A percentile compares a stretch with the other conserved stretches of the same genome.
phyloP scores from a whole-genome alignment of 1,140 invertebrate species.

The Orchesella cincta region DNA sequence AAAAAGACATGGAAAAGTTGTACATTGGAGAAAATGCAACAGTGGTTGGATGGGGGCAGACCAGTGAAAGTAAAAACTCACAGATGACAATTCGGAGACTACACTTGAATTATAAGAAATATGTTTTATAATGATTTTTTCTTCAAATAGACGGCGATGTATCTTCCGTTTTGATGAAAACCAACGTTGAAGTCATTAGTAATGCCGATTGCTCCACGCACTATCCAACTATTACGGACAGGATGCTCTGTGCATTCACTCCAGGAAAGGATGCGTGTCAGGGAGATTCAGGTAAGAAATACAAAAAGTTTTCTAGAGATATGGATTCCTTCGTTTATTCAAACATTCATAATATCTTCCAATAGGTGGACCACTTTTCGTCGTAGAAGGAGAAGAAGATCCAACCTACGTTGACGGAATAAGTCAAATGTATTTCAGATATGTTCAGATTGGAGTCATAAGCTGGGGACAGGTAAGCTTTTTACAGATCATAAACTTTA shows the following conservation, averaged over 20 bases:
- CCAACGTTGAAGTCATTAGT: slow-evolving; percentile 41
- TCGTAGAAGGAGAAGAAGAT: not conserved
- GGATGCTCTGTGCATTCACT: slow-evolving; percentile 46
- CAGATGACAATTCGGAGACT: not conserved
- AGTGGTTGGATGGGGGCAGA: slow-evolving; percentile 46
- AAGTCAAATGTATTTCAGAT: slow-evolving; percentile 29
- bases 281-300: slow-evolving; percentile 41
- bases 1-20: not conserved
- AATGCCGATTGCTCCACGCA: slow-evolving; percentile 31
- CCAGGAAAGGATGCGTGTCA: slow-evolving; percentile 42
- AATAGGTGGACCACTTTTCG: not conserved
- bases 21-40: slow-evolving; percentile 36
- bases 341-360: no score
- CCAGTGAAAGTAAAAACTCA: slow-evolving; percentile 35
- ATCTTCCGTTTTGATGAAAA: slow-evolving; percentile 35
- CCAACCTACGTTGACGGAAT: no score
- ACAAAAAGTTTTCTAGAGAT: no score
- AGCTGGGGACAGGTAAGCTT: slow-evolving; percentile 36
- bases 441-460: slow-evolving; percentile 43
- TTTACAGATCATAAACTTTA: not conserved
- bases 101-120: not conserved
- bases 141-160: slow-evolving; percentile 28
- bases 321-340: no score
- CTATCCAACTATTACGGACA: slow-evolving; percentile 40
- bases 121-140: not conserved